Conservation (phyloP, 2,113 vertebrate genomes). For the Neofelis nebulosa region DNA sequence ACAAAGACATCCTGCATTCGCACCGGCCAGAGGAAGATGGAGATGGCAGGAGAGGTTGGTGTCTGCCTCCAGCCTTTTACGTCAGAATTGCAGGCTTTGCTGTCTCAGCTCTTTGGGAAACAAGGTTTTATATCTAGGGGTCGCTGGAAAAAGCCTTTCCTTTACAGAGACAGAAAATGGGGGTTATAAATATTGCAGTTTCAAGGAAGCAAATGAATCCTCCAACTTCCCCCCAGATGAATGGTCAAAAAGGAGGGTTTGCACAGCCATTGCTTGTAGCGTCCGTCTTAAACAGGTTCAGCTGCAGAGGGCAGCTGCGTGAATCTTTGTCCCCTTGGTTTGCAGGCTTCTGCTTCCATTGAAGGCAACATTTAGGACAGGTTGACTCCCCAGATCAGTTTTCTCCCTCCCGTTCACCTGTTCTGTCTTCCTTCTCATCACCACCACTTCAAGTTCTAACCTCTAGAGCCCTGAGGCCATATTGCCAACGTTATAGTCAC, state of each 20-base stretch:
- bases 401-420: background rate
- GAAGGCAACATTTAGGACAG: background rate
- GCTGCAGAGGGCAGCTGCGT: background rate
- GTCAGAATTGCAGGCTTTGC: background rate
- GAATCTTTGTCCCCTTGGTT: background rate
- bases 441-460: background rate
- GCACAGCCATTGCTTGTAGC: background rate
- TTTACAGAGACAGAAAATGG: background rate
- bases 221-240: background rate
- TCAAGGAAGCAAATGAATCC: background rate
- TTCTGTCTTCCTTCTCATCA: background rate
- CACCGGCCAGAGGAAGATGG: background rate
- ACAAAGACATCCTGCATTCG: background rate
- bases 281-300: background rate
- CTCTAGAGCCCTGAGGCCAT: background rate
- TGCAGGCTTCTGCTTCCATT: background rate
- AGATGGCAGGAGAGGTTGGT: background rate
- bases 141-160: background rate
- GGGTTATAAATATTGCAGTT: background rate
- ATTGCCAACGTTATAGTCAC: background rate
- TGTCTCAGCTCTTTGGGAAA: background rate
- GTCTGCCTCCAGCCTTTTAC: background rate
- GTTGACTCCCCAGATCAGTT: background rate
- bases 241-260: background rate
- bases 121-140: background rate